These are phyloP conservation scores for Corydoras sp. DNA, from an alignment of 2,113 vertebrate genomes.

Conservation along the genomic window DNA sequence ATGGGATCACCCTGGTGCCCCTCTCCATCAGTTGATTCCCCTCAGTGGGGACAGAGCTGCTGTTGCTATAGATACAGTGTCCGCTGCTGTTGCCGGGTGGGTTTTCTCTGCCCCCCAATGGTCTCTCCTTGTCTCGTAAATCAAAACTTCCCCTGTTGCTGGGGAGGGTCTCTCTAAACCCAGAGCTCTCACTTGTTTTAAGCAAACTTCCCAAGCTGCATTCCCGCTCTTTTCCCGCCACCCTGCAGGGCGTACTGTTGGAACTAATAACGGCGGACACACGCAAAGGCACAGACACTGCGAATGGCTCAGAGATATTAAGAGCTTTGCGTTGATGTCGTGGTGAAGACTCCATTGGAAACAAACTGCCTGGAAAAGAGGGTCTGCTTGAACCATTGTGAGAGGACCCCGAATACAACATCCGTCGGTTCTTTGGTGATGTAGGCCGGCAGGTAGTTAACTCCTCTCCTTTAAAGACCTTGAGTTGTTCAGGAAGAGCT, in stretches of 20 bases:
- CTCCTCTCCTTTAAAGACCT: constrained; percentile 85
- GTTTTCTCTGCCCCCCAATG: constrained; percentile 36
- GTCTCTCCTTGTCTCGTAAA: constrained; percentile 36
- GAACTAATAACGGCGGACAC: constrained; percentile 93
- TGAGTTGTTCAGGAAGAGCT: constrained; percentile 83
- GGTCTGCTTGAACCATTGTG: constrained; percentile 68
- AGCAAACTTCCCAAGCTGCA: constrained; percentile 57
- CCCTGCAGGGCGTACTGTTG: constrained; percentile 87
- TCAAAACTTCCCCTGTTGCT: constrained; percentile 24
- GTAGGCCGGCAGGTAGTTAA: constrained; percentile 73
- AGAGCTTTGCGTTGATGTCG: constrained; percentile 86
- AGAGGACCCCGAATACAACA: constrained; percentile 82
- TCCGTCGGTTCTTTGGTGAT: constrained; percentile 81
- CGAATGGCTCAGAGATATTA: constrained; percentile 94
- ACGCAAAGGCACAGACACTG: constrained; percentile 84
- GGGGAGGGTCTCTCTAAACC: constrained; percentile 45
- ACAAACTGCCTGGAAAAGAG: constrained; percentile 78
- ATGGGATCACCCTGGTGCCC: constrained; percentile 37
- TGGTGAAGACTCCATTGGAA: constrained; percentile 87
- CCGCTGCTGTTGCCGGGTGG: constrained; percentile 34
- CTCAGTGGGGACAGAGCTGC: constrained; percentile 56
- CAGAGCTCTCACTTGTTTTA: constrained; percentile 3
- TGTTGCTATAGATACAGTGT: constrained; percentile 44
- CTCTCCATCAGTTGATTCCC: constrained; percentile 52
- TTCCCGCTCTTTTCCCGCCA: constrained; percentile 72